A percentile compares a stretch with the other conserved stretches of the same genome.
Conservation (phyloP, 2,888 invertebrate genomes). For the Cryptosula pallasiana region DNA sequence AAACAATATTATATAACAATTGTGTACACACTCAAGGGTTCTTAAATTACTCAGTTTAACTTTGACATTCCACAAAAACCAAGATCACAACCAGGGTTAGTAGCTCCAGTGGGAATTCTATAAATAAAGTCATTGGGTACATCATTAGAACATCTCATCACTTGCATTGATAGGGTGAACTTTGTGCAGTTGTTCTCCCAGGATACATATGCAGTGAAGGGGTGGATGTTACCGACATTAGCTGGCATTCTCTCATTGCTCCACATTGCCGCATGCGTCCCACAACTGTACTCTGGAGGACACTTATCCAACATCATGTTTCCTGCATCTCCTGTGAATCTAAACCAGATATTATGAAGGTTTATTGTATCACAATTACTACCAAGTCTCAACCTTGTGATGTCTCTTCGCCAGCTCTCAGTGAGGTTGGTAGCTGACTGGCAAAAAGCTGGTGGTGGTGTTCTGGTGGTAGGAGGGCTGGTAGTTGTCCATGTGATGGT, state of each 20-base stretch:
- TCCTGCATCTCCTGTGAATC: not conserved
- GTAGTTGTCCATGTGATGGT: not conserved
- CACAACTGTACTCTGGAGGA: not conserved
- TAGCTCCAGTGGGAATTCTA: too few species aligned
- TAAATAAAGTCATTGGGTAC: too few species aligned
- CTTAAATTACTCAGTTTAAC: too few species aligned
- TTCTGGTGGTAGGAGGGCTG: not conserved
- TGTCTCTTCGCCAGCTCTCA: not conserved
- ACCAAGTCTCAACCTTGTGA: not conserved
- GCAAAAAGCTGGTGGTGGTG: not conserved
- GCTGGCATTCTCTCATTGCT: not conserved
- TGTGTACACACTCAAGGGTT: too few species aligned
- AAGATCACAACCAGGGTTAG: too few species aligned
- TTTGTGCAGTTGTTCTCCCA: not conserved
- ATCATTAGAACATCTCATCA: slow-evolving; percentile 9
- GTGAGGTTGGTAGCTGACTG: not conserved
- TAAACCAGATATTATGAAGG: not conserved
- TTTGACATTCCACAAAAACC: too few species aligned
- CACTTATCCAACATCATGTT: not conserved
- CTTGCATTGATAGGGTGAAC: not conserved
- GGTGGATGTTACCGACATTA: not conserved
- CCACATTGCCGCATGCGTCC: not conserved
- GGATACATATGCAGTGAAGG: not conserved
- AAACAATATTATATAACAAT: too few species aligned
- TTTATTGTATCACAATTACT: not conserved